Percentiles rank a stretch among this genome's conserved stretches.
These are phyloP conservation scores for Lanistes nyassanus DNA, from an alignment of 1,140 invertebrate genomes.

Conservation along the genomic window DNA sequence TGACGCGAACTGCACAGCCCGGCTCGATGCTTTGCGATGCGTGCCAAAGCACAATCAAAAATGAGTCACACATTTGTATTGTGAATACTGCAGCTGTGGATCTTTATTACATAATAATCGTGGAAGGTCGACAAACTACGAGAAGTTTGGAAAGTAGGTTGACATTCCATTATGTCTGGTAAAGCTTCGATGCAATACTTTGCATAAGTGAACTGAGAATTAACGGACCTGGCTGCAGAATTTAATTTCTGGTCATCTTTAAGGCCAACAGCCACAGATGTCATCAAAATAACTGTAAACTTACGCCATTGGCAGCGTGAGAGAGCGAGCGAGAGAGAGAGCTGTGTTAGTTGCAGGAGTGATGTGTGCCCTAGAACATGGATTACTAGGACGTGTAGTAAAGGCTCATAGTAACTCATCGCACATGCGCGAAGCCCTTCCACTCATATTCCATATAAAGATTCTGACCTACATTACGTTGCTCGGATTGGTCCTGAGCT, in stretches of 20 bases:
- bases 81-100: no score
- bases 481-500: conserved; percentile 13
- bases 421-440: conserved; percentile 27
- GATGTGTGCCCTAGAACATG: conserved; percentile 31
- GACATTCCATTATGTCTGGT: neutral
- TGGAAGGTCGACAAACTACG: no score
- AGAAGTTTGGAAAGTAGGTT: no score
- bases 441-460: conserved; percentile 32
- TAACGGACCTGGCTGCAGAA: neutral
- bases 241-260: neutral
- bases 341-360: conserved; percentile 11
- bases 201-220: neutral
- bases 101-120: no score
- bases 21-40: no score
- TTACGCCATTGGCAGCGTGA: conserved; percentile 3
- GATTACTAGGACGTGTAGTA: conserved; percentile 36
- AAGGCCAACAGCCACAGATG: neutral
- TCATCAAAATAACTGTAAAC: conserved; percentile 9
- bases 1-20: no score
- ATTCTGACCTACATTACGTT: conserved; percentile 21
- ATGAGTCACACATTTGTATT: no score
- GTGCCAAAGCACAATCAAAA: no score
- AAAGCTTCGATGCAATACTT: no score
- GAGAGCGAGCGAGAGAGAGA: neutral
- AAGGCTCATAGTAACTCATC: conserved; percentile 47